Evolutionary conservation across 2,113 vertebrate species (phyloP), one percentile per base, ranked within the genome.

Genomic region (Catharus fuscescens): DNA sequence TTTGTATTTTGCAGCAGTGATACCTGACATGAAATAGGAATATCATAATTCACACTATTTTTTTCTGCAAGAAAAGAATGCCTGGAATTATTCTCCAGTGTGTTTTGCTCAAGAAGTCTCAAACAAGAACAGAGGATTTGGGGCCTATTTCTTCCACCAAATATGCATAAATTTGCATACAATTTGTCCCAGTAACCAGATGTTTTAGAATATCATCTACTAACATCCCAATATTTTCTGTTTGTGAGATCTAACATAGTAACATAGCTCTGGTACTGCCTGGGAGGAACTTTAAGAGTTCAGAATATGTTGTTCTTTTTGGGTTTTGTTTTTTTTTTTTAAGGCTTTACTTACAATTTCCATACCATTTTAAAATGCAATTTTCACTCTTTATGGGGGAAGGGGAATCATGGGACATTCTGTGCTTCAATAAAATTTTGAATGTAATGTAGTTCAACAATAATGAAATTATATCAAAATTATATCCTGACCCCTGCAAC

Each of bases 391-490:
- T 32, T 28, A 12, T 5, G 9, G 8, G 21, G 10, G 6, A n/a
- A 34, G 4, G 7, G 12, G 5, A 88, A 73, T 48, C 42, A 21
- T 14, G 10, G 54, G 15, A 82, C 60, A 57, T 78, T 89, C 56
- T 67, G 76, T 56, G 32, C 86, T 78, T 44, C 38, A 71, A 47
- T 9, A 24, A 34, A 62, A 72, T 44, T 70, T 69, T 36, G 18
- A 48, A 72, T 21, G 23, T 8, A 50, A 56, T 10, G 12, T 11
- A 80, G 38, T 42, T 80, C 48, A 69, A 83, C 56, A 86, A 47
- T 64, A 56, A 71, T 45, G 36, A 88, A 95, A 83, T 83, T 93
- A 59, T n/a, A 93, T 52, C 60, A 88, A 66, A 88, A 94, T 90
- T 70, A 62, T 40, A 89, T 47, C 78, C 77, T 24, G 28, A 71